A percentile compares a stretch with the other conserved stretches of the same genome.
Conservation (phyloP, 2,888 invertebrate genomes). For the Keiferia lycopersicella region DNA sequence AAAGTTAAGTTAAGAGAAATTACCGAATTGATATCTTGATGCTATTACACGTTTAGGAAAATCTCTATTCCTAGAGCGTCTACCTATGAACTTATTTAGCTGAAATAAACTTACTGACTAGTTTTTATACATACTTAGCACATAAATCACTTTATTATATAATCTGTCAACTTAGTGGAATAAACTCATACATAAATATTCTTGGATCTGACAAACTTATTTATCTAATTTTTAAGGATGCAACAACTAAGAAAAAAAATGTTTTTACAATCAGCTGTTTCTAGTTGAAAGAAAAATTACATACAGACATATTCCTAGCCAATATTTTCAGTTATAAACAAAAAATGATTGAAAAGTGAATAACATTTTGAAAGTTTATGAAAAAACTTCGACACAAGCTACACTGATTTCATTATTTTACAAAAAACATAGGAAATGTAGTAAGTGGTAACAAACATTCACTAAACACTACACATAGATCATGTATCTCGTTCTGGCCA, state of each 20-base stretch:
- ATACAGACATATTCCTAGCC: no score
- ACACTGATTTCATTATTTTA: neutral
- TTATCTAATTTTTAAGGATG: no score
- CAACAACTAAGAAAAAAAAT: no score
- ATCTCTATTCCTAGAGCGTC: neutral
- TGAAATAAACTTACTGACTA: slow-evolving; percentile 72
- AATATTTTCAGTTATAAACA: no score
- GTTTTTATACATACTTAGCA: slow-evolving; percentile 66
- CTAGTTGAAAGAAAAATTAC: no score
- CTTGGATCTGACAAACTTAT: neutral
- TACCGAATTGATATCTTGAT: no score
- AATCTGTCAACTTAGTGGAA: slow-evolving; percentile 22
- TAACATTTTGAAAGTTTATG: no score
- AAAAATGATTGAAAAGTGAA: no score
- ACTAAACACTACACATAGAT: slow-evolving; percentile 3
- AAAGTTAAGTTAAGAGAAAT: no score
- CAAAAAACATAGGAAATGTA: neutral
- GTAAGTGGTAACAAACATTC: slow-evolving; percentile 2
- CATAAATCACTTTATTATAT: slow-evolving; percentile 31
- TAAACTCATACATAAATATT: neutral
- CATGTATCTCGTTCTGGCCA: slow-evolving; percentile 47
- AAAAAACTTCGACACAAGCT: neutral
- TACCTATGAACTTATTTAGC: neutral
- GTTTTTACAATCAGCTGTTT: no score
- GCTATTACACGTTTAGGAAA: no score